Percentiles rank a stretch among this genome's conserved stretches.
Evolutionary conservation across 1,140 invertebrate species (phyloP).

Genomic region (Atta colombica): DNA sequence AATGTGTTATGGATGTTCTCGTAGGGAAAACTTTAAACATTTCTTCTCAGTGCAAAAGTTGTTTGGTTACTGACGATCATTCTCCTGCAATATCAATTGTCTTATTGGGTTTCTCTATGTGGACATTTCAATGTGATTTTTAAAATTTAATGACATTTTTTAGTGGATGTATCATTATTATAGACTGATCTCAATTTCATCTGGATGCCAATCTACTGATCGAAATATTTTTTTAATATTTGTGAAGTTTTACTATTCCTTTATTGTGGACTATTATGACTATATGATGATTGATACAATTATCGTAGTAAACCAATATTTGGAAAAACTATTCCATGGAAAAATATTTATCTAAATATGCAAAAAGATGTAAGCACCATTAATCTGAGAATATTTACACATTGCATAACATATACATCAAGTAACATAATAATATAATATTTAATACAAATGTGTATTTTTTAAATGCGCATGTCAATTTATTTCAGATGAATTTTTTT

Average conservation of each 20-base stretch:
- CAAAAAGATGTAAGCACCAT: background rate
- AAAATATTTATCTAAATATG: slow-evolving; percentile 1
- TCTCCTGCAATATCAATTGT: background rate
- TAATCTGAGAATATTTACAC: background rate
- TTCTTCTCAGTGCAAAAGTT: background rate
- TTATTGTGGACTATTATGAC: background rate
- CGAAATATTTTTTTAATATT: background rate
- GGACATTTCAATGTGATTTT: too few relatives aligned
- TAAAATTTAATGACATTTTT: background rate
- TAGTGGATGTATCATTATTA: slow-evolving; percentile 1
- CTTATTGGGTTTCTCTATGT: background rate
- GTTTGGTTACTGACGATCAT: background rate
- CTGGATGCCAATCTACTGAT: background rate
- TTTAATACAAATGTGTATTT: background rate
- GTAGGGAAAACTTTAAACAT: background rate
- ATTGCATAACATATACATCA: background rate
- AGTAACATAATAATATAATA: background rate
- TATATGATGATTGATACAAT: background rate
- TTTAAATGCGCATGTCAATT: background rate
- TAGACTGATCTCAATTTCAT: background rate
- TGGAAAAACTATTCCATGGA: background rate
- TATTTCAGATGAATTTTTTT: background rate
- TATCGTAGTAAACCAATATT: background rate
- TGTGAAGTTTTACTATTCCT: background rate
- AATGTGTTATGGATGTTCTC: too few relatives aligned